Base-by-base conservation (phyloP, 2,113 vertebrate genomes). In the Albula goreensis region DNA sequence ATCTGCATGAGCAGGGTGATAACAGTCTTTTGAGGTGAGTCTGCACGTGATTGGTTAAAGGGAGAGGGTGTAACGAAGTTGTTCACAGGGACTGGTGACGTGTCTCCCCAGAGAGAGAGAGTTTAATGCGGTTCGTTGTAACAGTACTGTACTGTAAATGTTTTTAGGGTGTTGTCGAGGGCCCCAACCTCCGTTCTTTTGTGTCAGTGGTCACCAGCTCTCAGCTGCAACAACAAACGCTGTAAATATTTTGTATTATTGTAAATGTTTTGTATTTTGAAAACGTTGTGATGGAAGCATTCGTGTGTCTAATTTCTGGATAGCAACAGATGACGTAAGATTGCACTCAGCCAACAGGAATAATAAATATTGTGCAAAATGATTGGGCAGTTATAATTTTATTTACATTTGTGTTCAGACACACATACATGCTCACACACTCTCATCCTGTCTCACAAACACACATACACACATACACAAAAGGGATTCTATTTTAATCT, bases 161-260 rank as follows among this genome's bases (percentile, higher is more conserved):
- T 10, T 79, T 11, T 11, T 50, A 79, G 41, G 50, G 17, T 4
- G 11, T 79, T 79, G 31, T 53, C 25, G 25, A 31, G 50, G 4
- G 19, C 52, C 52, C 31, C 57, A 22, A 57, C 31, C 41, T 22
- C 17, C 25, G 15, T 10, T 22, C 6, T 19, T 5, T 48, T 57
- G n/a, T 49, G 50, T 19, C 13, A 7, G 80, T 19, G 70, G 70
- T 7, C 12, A 41, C 31, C 31, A 8, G 52, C 0, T 81, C 4
- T 25, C n/a, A 22, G 51, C 19, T 56, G 12, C 10, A 15, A 31
- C 5, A 80, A 51, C 25, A 2, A 7, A 25, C 70, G 22, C 53
- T 85, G 84, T 85, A 85, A 41, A 80, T 80, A 85, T 80, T n/a
- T 85, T 79, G 41, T 79, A 79, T 79, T 60, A 48, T 13, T 53